These are phyloP conservation scores for Molossus alvarezi DNA, from an alignment of 2,797 vertebrate species.

Conservation along the genomic window DNA sequence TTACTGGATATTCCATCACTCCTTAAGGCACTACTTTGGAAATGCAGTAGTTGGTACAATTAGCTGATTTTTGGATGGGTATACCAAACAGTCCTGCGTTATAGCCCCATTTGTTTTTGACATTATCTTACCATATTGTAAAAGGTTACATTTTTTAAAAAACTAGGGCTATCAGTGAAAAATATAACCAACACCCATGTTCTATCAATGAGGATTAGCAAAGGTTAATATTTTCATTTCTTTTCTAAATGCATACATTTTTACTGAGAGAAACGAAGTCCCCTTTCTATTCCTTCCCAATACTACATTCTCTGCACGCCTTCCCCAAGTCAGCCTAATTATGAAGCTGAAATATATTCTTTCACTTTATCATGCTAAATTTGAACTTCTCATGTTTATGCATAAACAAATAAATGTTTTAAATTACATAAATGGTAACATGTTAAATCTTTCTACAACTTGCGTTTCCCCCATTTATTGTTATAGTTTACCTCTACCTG, in stretches of 20 bases:
- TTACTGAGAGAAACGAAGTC: neutral
- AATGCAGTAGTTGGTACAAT: neutral
- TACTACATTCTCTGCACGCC: neutral
- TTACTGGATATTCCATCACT: neutral
- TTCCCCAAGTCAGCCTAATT: neutral
- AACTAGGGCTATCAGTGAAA: neutral
- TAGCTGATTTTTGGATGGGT: neutral
- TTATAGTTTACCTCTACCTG: conserved; percentile 7
- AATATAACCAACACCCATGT: neutral
- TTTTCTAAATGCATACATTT: conserved; percentile 44
- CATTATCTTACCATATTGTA: neutral
- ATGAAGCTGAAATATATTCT: neutral
- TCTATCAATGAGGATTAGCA: neutral
- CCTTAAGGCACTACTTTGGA: conserved; percentile 18
- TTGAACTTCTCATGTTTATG: conserved; percentile 8
- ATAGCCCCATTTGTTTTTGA: neutral
- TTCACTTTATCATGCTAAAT: neutral
- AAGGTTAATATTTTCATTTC: conserved; percentile 1
- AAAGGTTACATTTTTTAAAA: neutral
- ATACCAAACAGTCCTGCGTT: neutral
- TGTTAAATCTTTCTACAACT: neutral
- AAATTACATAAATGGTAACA: neutral
- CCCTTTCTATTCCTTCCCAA: neutral
- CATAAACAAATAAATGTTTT: neutral
- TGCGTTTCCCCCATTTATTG: neutral